A percentile compares a stretch with the other conserved stretches of the same genome.
Conservation (phyloP, 1,140 invertebrate genomes). For the Colletes latitarsis region DNA sequence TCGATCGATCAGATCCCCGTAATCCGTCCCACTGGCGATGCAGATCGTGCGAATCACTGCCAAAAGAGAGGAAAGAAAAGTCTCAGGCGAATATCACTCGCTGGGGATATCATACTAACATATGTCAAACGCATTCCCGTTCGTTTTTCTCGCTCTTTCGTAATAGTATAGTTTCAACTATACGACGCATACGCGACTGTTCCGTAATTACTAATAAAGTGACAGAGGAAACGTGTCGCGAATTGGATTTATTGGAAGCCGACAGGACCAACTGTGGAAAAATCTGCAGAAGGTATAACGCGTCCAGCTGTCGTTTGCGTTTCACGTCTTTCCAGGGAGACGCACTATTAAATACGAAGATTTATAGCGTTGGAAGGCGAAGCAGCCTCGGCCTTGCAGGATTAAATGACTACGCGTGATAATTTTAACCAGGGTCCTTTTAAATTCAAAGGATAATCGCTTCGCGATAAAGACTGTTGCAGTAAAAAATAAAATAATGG, state of each 20-base stretch:
- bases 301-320: not conserved
- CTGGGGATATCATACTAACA: not conserved
- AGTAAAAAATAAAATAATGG: too few species aligned
- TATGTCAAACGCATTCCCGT: not conserved
- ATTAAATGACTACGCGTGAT: not conserved
- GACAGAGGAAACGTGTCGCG: not conserved
- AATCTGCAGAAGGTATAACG: not conserved
- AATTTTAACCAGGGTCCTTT: not conserved
- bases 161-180: conserved; percentile 10
- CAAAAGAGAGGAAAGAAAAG: not conserved
- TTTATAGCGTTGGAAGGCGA: not conserved
- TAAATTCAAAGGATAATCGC: too few species aligned
- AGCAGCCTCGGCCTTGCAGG: too few species aligned
- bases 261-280: not conserved
- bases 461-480: too few species aligned
- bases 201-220: conserved; percentile 17
- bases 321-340: not conserved
- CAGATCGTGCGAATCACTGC: not conserved
- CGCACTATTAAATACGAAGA: not conserved
- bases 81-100: not conserved
- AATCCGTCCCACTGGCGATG: not conserved
- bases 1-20: not conserved
- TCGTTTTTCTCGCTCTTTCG: not conserved
- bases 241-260: conserved; percentile 13
- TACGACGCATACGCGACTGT: not conserved